Evolutionary conservation across 1,140 invertebrate genomes (phyloP).

Genomic region (Drosophila pallidifrons): DNA sequence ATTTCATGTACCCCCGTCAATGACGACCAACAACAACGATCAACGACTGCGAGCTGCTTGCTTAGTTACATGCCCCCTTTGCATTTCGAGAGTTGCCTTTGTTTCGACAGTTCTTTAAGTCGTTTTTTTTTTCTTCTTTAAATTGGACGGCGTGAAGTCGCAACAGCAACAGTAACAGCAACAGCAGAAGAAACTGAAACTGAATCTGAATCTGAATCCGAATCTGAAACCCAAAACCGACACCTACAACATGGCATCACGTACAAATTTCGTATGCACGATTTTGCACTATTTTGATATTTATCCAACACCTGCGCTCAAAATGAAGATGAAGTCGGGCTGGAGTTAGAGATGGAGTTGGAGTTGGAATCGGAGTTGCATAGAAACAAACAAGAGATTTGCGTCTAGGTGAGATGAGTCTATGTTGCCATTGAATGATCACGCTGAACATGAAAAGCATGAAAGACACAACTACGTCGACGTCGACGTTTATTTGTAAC

Average conservation of each 20-base stretch:
- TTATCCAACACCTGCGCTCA: constrained; percentile 81
- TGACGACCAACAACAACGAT: constrained; percentile 32
- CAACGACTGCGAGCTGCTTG: constrained; percentile 1
- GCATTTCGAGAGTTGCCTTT: constrained; percentile 42
- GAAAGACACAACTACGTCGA: constrained; percentile 50
- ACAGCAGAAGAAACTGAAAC: constrained; percentile 6
- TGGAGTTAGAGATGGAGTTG: constrained; percentile 29
- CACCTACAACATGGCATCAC: constrained; percentile 82
- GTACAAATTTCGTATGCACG: constrained; percentile 83
- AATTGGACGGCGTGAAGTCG: constrained; percentile 48
- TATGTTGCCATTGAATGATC: constrained; percentile 61
- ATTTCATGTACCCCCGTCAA: constrained; percentile 58
- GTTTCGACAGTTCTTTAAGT: constrained; percentile 60
- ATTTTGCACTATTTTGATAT: constrained; percentile 84
- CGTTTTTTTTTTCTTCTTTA: constrained; percentile 27
- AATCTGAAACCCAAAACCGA: constrained; percentile 63
- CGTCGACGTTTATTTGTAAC: constrained; percentile 41
- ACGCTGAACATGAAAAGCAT: constrained; percentile 74
- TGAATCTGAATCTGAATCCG: constrained; percentile 27
- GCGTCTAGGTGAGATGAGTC: constrained; percentile 42
- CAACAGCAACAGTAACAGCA: background rate
- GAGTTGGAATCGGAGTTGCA: constrained; percentile 45
- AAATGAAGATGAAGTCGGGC: constrained; percentile 56
- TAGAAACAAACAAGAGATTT: constrained; percentile 46
- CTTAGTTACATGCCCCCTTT: constrained; percentile 39